Conservation (phyloP, 2,797 vertebrate genomes). For the Enteromius radiatus region DNA sequence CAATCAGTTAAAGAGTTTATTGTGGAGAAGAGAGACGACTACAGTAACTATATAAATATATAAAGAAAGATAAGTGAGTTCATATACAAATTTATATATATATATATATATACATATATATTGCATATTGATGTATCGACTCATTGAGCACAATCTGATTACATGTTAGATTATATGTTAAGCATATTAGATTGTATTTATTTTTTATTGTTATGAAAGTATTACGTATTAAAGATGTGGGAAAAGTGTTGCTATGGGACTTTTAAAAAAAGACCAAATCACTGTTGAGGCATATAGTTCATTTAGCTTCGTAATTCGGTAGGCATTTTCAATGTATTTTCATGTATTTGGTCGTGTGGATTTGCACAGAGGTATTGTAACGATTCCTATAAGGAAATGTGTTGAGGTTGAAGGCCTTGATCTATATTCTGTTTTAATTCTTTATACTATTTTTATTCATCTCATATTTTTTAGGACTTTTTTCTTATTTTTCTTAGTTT, state of each 20-base stretch:
- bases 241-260: constrained; percentile 70
- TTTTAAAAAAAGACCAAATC: constrained; percentile 78
- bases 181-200: constrained; percentile 76
- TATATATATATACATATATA: constrained; percentile 64
- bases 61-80: constrained; percentile 30
- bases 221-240: constrained; percentile 50
- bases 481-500: constrained; percentile 7
- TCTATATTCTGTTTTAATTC: constrained; percentile 23
- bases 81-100: constrained; percentile 68
- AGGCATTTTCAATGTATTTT: constrained; percentile 45
- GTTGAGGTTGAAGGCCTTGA: constrained; percentile 46
- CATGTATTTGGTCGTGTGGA: constrained; percentile 52
- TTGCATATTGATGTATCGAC: constrained; percentile 63
- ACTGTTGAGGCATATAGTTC: constrained; percentile 68
- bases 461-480: not conserved
- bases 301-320: constrained; percentile 52
- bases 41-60: constrained; percentile 51
- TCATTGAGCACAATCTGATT: constrained; percentile 77
- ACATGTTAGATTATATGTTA: constrained; percentile 16
- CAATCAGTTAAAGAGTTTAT: constrained; percentile 53
- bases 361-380: constrained; percentile 33
- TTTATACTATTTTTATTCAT: not conserved
- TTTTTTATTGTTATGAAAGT: constrained; percentile 72
- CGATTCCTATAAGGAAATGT: constrained; percentile 42
- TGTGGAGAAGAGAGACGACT: constrained; percentile 44